phyloP scores from a whole-genome alignment of 2,797 vertebrate species.

The Rhabdophis nuchalis region DNA sequence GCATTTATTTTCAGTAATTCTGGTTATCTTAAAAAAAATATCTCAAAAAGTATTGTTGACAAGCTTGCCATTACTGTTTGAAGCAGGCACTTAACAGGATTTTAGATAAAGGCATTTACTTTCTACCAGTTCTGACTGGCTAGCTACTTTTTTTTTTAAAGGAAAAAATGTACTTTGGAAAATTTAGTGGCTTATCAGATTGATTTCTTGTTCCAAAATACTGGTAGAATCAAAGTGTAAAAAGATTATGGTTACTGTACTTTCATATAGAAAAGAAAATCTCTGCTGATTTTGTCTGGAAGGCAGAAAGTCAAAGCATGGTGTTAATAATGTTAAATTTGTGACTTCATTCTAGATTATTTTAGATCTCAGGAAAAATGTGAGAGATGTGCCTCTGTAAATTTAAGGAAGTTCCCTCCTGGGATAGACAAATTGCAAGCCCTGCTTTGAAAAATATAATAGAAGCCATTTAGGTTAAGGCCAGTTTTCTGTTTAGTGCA shows the following conservation, averaged over 20 bases:
- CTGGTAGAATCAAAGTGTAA: not conserved
- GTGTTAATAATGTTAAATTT: conserved; percentile 15
- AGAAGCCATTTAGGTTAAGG: not conserved
- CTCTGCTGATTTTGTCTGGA: not conserved
- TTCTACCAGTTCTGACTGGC: not conserved
- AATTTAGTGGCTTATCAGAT: not conserved
- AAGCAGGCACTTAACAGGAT: not conserved
- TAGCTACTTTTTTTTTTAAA: not conserved
- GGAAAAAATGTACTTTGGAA: not conserved
- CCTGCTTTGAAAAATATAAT: not conserved
- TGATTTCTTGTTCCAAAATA: not conserved
- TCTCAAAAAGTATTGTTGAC: not conserved
- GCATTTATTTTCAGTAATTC: not conserved
- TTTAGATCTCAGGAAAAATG: conserved; percentile 20
- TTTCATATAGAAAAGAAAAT: not conserved
- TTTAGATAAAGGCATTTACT: conserved; percentile 1
- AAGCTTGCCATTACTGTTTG: not conserved
- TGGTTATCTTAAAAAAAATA: not conserved
- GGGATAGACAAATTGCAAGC: not conserved
- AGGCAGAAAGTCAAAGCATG: not conserved
- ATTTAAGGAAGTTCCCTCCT: conserved; percentile 11
- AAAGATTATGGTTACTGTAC: not conserved
- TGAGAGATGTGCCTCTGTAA: not conserved
- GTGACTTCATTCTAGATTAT: conserved; percentile 21
- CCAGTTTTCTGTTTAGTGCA: not conserved